Evolutionary conservation across 2,888 invertebrate species (phyloP), one percentile per base, ranked within the genome.

Genomic region (Trichopoda pennipes): DNA sequence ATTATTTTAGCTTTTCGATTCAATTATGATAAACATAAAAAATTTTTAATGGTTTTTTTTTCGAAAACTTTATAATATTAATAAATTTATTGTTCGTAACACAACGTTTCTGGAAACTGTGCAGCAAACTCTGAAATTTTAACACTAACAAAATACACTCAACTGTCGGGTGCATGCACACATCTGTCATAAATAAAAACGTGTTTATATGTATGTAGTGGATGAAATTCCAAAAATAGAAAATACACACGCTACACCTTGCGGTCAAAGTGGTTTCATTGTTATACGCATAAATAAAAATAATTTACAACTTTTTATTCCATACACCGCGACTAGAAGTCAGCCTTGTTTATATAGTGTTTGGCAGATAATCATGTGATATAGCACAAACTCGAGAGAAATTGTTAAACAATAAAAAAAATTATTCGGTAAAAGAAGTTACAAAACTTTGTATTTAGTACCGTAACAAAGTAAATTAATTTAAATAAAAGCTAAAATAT

Each of bases 241-340:
- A 64, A 61, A 53, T 8, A 4, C 51, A 19, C 32, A 61, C 68
- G 44, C 19, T 28, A 61, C 68, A 64, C 61, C 61, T 78, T 44
- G 64, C 60, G 69, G 69, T 47, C 44, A 64, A 60, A 58, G 69
- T 38, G 63, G 49, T 63, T 72, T 64, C 58, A 58, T 3, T 51
- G 32, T 60, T 70, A 70, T 53, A 60, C 63, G 74, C 60, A 63
- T 32, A 53, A 73, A 63, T 51, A 51, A 38, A 61, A 73, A 56
- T 49, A 61, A 76, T 23, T 58, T 60, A 19, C 17, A 76, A 38
- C 44, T 60, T 72, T 63, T 56, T 14, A 17, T 32, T 19, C 32
- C 12, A 21, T 12, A 3, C 17, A 23, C 32, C 49, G 9, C 19
- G 35, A 16, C 23, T 35, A 21, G 8, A 12, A 2, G 12, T 8